Base-by-base conservation (phyloP, 1,140 invertebrate genomes). In the Drosophila tsacasi region DNA sequence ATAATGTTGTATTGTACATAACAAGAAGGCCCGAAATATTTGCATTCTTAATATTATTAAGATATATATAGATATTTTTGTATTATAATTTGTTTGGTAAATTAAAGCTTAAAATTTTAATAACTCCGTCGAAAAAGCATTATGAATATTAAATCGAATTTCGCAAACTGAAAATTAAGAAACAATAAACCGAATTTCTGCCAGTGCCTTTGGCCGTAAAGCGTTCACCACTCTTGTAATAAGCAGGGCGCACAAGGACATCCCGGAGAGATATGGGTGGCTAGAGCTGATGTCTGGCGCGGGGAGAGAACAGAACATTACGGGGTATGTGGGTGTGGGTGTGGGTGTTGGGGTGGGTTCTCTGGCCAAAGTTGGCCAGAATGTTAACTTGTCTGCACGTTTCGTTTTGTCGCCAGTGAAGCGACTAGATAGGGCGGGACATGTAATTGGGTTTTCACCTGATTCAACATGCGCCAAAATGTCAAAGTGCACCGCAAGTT, bases 371-470 rank as follows among this genome's bases (percentile, higher is more conserved):
- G 75, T 87, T 86, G 83, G 80, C 80, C 82, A 85, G 59, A 73
- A 85, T 85, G 83, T 78, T 84, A 85, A 75, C 79, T 82, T 82
- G 79, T 86, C 83, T 83, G 79, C 83, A 82, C 75, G 69, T 79
- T 67, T 57, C 74, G 83, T 71, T 82, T 76, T 79, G 83, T 83
- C 66, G 71, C 71, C 80, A 83, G 63, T 74, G 46, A 79, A 76
- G 63, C 80, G 62, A 59, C 79, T 69, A 87, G 84, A 76, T 83
- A 73, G 66, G 76, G 75, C 52, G 58, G 79, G 72, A 87, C 81
- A 81, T 89, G 83, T 89, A 87, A 87, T 83, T 87, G 83, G 80
- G 76, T 89, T 87, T 89, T 83, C 83, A 83, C 84, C 80, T 87
- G 84, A 87, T 83, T 87, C 80, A 83, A 86, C 79, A 83, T 87